Percentiles rank a stretch among this genome's conserved stretches.
phyloP scores from a whole-genome alignment of 2,797 vertebrate genomes.

The Synaphobranchus kaupii region DNA sequence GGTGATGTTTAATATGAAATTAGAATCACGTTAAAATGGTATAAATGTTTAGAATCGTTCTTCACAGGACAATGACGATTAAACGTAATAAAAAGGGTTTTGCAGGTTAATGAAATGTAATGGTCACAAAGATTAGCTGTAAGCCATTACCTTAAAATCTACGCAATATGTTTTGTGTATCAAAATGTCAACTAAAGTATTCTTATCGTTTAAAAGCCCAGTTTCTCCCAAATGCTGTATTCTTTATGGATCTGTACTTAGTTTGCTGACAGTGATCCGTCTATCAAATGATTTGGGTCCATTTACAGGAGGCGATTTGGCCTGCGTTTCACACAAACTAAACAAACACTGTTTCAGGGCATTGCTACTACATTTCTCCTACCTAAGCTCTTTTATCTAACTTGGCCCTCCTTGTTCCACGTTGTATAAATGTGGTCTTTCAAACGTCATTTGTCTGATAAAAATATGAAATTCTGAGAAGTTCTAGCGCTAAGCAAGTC shows the following conservation, averaged over 20 bases:
- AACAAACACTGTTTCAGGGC: background rate
- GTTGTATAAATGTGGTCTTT: background rate
- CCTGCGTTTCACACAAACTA: background rate
- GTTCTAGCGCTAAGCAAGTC: background rate
- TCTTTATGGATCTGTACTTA: background rate
- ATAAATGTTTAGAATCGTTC: background rate
- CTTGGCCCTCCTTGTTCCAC: background rate
- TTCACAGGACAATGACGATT: constrained; percentile 7
- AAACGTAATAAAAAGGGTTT: background rate
- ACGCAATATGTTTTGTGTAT: background rate
- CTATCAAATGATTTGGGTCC: background rate
- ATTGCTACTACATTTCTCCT: background rate
- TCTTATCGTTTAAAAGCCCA: background rate
- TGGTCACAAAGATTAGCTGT: background rate
- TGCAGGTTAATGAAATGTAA: background rate
- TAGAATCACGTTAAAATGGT: background rate
- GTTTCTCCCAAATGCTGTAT: background rate
- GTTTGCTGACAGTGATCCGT: background rate
- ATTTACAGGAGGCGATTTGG: background rate
- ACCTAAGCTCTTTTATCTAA: background rate
- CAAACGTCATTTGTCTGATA: background rate
- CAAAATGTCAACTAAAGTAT: background rate
- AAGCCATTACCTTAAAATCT: background rate
- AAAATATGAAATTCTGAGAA: background rate
- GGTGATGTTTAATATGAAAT: background rate